Evolutionary conservation across 2,888 invertebrate species (phyloP).

Genomic region (Lithophane leautieri): DNA sequence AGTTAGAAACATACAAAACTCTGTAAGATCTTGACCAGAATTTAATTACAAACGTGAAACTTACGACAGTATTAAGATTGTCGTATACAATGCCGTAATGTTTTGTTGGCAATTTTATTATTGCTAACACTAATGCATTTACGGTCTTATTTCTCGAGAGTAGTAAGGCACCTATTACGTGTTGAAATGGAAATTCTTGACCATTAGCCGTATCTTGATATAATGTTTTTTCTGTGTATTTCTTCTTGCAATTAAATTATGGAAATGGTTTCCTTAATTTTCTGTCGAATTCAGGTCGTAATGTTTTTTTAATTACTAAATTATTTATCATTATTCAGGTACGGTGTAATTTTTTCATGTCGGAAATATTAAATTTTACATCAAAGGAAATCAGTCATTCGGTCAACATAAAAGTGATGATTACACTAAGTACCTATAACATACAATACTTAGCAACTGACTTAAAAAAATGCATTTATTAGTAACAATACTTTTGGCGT

Average conservation of each 20-base stretch:
- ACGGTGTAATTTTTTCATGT: no score
- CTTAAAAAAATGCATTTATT: neutral
- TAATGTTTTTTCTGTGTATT: neutral
- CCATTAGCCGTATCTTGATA: slow-evolving; percentile 13
- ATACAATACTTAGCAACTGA: neutral
- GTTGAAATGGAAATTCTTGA: slow-evolving; percentile 54
- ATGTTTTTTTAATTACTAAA: neutral
- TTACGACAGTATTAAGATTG: slow-evolving; percentile 25
- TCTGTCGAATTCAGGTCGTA: neutral
- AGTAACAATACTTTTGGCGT: no score
- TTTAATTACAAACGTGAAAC: slow-evolving; percentile 1
- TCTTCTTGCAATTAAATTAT: neutral
- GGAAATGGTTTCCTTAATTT: neutral
- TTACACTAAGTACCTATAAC: neutral
- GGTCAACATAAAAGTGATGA: no score
- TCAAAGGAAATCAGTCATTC: neutral
- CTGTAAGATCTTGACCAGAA: neutral
- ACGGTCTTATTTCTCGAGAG: slow-evolving; percentile 70
- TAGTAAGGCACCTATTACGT: slow-evolving; percentile 62
- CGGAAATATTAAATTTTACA: neutral
- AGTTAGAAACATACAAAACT: neutral
- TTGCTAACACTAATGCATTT: slow-evolving; percentile 70
- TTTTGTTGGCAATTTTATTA: slow-evolving; percentile 68
- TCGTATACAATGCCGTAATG: slow-evolving; percentile 50
- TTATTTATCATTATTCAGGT: neutral